A percentile compares a stretch with the other conserved stretches of the same genome.
phyloP scores from a whole-genome alignment of 2,797 vertebrate species.

The Heterohyrax brucei region DNA sequence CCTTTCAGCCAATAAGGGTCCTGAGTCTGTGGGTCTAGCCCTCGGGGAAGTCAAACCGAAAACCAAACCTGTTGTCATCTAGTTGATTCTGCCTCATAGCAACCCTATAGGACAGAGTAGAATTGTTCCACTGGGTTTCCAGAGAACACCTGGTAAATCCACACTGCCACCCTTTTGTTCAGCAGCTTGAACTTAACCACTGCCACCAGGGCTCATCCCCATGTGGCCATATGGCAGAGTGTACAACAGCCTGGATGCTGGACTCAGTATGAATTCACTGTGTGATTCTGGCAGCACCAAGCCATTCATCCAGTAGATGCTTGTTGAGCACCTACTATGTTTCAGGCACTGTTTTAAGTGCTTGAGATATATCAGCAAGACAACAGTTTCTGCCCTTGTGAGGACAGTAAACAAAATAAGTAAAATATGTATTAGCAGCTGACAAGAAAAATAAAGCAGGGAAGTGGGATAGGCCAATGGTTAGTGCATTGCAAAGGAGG shows the following conservation, averaged over 20 bases:
- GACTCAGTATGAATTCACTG: neutral
- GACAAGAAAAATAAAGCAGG: neutral
- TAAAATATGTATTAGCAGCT: neutral
- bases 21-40: neutral
- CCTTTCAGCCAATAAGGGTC: constrained; percentile 3
- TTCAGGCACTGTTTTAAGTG: too few relatives aligned
- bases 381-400: neutral
- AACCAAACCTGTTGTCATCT: too few relatives aligned
- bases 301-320: neutral
- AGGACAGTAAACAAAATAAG: neutral
- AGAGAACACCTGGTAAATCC: too few relatives aligned
- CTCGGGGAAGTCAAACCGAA: neutral
- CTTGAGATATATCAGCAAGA: neutral
- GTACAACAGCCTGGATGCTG: too few relatives aligned
- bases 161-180: too few relatives aligned
- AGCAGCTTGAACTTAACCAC: too few relatives aligned
- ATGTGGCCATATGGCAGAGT: neutral
- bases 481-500: neutral
- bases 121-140: too few relatives aligned
- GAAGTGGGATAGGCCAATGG: neutral
- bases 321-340: neutral
- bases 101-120: too few relatives aligned
- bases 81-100: too few relatives aligned
- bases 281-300: neutral
- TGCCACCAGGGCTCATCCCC: too few relatives aligned